Base-by-base conservation (phyloP, 2,888 invertebrate species). In the Lottia scabra region DNA sequence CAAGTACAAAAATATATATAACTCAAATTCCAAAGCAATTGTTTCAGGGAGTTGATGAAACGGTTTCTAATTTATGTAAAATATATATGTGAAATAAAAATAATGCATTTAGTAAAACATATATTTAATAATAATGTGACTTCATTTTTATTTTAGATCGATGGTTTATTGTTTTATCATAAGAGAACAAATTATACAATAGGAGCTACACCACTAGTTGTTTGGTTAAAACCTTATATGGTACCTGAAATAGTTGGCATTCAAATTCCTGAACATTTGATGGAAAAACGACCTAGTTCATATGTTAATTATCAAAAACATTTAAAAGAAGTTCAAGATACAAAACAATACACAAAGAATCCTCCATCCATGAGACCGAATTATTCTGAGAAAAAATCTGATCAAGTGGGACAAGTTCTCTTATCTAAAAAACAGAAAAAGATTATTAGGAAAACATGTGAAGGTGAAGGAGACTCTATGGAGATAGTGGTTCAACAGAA, bases 101-200 rank as follows among this genome's bases (percentile, higher is more conserved):
- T n/a, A n/a, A n/a, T n/a, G n/a, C n/a, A n/a, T n/a, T n/a, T n/a
- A n/a, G n/a, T n/a, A n/a, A n/a, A n/a, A n/a, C n/a, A n/a, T n/a
- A n/a, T n/a, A n/a, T 30, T 30, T 4, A 30, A 5, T 30, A 4
- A 10, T 8, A 38, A 1, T 38, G 38, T 38, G 1, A 38, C 10
- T 38, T 13, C n/a, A 66, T 15, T 15, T n/a, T 38, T 70, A 62
- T 75, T 82, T 46, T 80, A 89, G 67, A 88, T 97, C 69, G 98
- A 98, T 89, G 99, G 99, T 0, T 88, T 97, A 48, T 90, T 98
- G 70, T 98, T 99, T 90, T 99, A 95, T 89, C 97, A 98, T 89
- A 94, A 94, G 82, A 91, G 93, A 75, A 93, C 94, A 0, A 93
- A 93, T 81, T 99, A 99, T 86, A 92, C 92, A 10, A 91, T 93